phyloP scores from a whole-genome alignment of 2,797 vertebrate species.

The Fratercula arctica region DNA sequence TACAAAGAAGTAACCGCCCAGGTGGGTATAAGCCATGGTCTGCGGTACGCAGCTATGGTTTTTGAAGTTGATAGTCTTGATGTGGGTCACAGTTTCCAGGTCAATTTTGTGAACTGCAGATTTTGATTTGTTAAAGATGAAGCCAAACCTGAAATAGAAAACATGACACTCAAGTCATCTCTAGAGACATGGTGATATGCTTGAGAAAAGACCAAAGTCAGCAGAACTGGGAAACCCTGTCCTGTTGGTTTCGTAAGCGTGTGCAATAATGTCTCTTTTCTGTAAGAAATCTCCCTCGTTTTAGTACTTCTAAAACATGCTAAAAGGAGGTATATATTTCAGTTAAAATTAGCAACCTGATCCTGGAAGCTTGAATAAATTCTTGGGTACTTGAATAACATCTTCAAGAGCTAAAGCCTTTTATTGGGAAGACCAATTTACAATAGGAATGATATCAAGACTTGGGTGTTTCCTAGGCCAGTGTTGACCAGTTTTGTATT shows the following conservation, averaged over 20 bases:
- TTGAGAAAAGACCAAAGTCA: neutral
- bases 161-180: neutral
- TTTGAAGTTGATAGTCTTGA: conserved; percentile 89
- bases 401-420: neutral
- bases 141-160: conserved; percentile 87
- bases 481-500: neutral
- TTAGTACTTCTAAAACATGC: neutral
- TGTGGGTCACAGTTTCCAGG: conserved; percentile 88
- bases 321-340: neutral
- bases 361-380: neutral
- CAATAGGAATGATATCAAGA: neutral
- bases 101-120: conserved; percentile 90
- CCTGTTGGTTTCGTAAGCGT: accelerated
- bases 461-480: neutral
- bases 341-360: neutral
- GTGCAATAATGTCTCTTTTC: neutral
- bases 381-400: neutral
- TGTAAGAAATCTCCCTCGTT: neutral
- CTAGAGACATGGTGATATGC: accelerated
- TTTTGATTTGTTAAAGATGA: conserved; percentile 87
- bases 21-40: conserved; percentile 92
- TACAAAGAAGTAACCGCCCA: conserved; percentile 91
- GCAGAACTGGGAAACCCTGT: neutral
- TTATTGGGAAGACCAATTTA: neutral
- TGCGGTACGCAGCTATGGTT: conserved; percentile 84